A percentile compares a stretch with the other conserved stretches of the same genome.
Conservation (phyloP, 2,888 invertebrate genomes). For the Oxycera nigricornis region DNA sequence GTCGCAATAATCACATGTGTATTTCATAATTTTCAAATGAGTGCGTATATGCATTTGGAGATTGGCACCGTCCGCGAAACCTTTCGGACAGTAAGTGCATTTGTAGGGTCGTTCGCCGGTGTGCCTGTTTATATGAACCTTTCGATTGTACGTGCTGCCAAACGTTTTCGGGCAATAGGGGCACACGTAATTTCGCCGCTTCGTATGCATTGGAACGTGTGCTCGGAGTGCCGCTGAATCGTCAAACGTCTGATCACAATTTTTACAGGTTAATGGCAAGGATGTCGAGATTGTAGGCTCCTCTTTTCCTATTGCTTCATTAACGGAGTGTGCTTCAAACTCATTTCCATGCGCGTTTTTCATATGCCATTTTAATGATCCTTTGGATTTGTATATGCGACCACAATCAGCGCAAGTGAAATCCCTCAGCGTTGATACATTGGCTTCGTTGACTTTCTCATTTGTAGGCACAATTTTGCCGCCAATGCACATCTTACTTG, state of each 20-base stretch:
- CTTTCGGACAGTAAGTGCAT: constrained; percentile 26
- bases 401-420: neutral
- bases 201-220: neutral
- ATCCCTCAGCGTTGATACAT: too few species aligned
- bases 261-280: constrained; percentile 9
- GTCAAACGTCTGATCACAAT: neutral
- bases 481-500: too few species aligned
- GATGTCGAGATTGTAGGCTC: too few species aligned
- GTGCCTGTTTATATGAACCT: neutral
- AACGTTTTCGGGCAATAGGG: constrained; percentile 7
- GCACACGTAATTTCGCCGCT: neutral
- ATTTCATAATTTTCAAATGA: constrained; percentile 31
- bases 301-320: neutral
- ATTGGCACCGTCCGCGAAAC: constrained; percentile 34
- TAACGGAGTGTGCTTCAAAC: neutral
- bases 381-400: neutral
- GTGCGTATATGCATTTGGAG: constrained; percentile 18
- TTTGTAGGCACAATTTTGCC: too few species aligned
- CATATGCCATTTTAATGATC: neutral
- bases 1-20: constrained; percentile 49
- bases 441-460: too few species aligned
- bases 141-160: neutral
- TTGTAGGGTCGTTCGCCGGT: constrained; percentile 16
- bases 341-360: neutral
- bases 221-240: neutral